phyloP scores from a whole-genome alignment of 2,797 vertebrate species.

The Paramormyrops hopkinsi region DNA sequence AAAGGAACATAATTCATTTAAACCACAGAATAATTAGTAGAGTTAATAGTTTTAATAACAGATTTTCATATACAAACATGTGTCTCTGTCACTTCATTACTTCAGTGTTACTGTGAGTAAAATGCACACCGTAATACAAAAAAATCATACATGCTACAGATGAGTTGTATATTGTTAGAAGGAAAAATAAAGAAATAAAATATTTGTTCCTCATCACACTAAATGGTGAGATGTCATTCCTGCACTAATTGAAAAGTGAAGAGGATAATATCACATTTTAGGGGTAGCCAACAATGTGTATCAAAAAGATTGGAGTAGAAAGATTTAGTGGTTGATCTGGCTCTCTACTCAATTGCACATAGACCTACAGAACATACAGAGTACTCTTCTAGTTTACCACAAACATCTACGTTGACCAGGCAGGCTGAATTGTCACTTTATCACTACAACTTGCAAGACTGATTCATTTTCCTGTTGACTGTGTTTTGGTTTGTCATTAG shows the following conservation, averaged over 20 bases:
- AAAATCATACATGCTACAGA: slow-evolving; percentile 36
- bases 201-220: slow-evolving; percentile 15
- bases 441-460: not conserved
- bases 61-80: slow-evolving; percentile 53
- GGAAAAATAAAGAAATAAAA: slow-evolving; percentile 18
- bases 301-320: slow-evolving; percentile 1
- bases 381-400: not conserved
- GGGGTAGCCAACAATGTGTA: slow-evolving; percentile 14
- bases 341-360: slow-evolving; percentile 11
- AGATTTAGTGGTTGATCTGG: slow-evolving; percentile 1
- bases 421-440: not conserved
- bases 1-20: not conserved
- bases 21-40: slow-evolving; percentile 1
- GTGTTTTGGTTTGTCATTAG: not conserved
- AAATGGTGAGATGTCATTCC: slow-evolving; percentile 18
- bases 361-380: slow-evolving; percentile 6
- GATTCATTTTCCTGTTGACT: not conserved
- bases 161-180: slow-evolving; percentile 26
- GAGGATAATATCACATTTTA: not conserved
- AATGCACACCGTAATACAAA: slow-evolving; percentile 33
- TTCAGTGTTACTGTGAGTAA: slow-evolving; percentile 31
- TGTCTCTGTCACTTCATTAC: slow-evolving; percentile 38
- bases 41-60: slow-evolving; percentile 56
- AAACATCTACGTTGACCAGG: slow-evolving; percentile 1
- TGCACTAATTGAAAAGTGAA: slow-evolving; percentile 13